Base-by-base conservation (phyloP, 2,888 invertebrate species). In the Anorthoa munda region DNA sequence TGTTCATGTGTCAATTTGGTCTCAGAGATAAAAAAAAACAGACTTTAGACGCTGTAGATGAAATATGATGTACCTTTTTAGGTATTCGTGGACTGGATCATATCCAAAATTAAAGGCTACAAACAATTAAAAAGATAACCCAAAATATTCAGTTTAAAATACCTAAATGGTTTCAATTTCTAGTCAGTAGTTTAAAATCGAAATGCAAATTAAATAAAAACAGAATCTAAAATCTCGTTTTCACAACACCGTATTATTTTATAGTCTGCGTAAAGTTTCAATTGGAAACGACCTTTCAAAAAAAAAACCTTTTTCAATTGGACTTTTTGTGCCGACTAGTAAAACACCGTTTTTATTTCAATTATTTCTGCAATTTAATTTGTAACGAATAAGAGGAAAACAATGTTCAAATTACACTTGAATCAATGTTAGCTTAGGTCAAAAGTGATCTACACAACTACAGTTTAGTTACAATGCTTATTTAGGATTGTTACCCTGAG, bases 401-500 rank as follows among this genome's bases (percentile, higher is more conserved):
- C 66, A 76, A 61, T 31, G 26, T 23, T 17, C 60, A 70, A 81
- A 68, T 72, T 77, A 67, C 45, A 48, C 15, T 74, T 67, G 50
- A 67, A 85, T 75, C 60, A 77, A 66, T 85, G 58, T 82, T 77
- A 76, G 76, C 79, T 79, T 76, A 85, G 79, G 67, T 70, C 75
- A 50, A 7, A 45, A 69, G 55, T 60, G 51, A 66, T 55, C 53
- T 76, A 60, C 58, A 75, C 67, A 53, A 26, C 46, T 71, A 55
- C 45, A 75, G 65, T 72, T 75, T 59, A 39, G 73, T 75, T 72
- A 77, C 67, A 69, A 31, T 77, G 86, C 71, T 85, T 84, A 80
- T 77, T 83, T 85, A 83, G 83, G 84, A 61, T 66, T 73, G 77
- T 75, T 77, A 46, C 26, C 59, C 18, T 18, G 39, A 61, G 55